Base-by-base conservation (phyloP, 2,113 vertebrate species). In the Athene noctua region DNA sequence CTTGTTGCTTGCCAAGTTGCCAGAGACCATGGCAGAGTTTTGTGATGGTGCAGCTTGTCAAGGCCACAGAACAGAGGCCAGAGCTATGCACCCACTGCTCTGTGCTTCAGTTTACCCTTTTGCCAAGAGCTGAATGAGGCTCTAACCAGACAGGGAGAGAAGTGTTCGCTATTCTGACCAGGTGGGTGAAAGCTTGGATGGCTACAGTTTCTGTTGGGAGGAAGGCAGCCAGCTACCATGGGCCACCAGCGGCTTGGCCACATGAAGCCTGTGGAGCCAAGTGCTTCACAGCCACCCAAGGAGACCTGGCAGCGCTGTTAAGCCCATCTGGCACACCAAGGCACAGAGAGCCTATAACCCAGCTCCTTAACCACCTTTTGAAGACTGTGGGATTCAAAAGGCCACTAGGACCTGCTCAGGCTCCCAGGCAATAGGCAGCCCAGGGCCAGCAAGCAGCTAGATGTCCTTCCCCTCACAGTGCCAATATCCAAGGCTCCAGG, bases 271-370 rank as follows among this genome's bases (percentile, higher is more conserved):
- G 47, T 10, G 1, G 66, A 63, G 29, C 65, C 16, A 15, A 52
- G 46, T 2, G 2, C 51, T 65, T 57, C 51, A 18, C 83, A 66
- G 52, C 30, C 0, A 0, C 30, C 38, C 9, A 0, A 30, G 12
- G 32, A 78, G 32, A 36, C 47, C 14, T 11, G 14, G 29, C 22
- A 54, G 63, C 1, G 1, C 47, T 38, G 47, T 11, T 29, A 36
- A 52, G 16, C 34, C 46, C 81, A 46, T 13, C 55, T 26, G 55
- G 63, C 47, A 55, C 44, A 40, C 21, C 3, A 5, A 42, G 44
- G 52, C 44, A 72, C 59, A 58, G 10, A 21, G 52, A 38, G 9
- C 23, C 25, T 34, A 4, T 4, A 44, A 32, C 32, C 13, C 22
- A 32, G 15, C 29, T 57, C 36, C 42, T 67, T 47, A 38, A 55